Conservation (phyloP, 1,140 invertebrate genomes). For the Eupeodes corollae region DNA sequence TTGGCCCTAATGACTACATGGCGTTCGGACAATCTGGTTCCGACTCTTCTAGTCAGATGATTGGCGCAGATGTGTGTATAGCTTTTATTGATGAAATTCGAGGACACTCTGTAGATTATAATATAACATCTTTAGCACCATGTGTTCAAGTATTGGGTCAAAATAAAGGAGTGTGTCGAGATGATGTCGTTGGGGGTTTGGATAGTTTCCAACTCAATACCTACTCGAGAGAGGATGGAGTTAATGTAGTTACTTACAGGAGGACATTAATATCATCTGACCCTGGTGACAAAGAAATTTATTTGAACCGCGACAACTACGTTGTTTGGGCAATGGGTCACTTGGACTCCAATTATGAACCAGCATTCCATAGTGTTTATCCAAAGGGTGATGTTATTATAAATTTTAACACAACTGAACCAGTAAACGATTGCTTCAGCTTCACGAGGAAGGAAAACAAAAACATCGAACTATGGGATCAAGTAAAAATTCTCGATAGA, state of each 20-base stretch:
- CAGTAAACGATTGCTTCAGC: constrained; percentile 54
- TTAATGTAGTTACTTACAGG: constrained; percentile 68
- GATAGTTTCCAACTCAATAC: constrained; percentile 69
- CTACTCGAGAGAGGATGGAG: constrained; percentile 55
- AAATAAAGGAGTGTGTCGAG: constrained; percentile 76
- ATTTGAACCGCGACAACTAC: constrained; percentile 51
- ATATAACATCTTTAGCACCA: constrained; percentile 70
- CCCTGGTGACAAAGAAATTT: constrained; percentile 63
- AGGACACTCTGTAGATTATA: constrained; percentile 70
- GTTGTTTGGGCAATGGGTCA: constrained; percentile 78
- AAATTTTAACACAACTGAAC: constrained; percentile 52
- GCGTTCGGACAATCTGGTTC: constrained; percentile 77
- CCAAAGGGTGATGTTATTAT: constrained; percentile 57
- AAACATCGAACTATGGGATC: constrained; percentile 57
- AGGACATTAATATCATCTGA: constrained; percentile 63
- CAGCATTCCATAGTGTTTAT: constrained; percentile 73
- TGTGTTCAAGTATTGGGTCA: constrained; percentile 75
- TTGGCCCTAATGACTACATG: constrained; percentile 69
- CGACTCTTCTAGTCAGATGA: constrained; percentile 58
- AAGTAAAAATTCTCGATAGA: constrained; percentile 59
- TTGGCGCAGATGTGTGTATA: constrained; percentile 73
- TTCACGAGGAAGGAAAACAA: constrained; percentile 46
- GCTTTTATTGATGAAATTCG: constrained; percentile 60
- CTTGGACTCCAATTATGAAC: constrained; percentile 65
- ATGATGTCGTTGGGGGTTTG: constrained; percentile 61